These are phyloP conservation scores for Patella caerulea DNA, from an alignment of 2,888 invertebrate species.

Conservation along the genomic window DNA sequence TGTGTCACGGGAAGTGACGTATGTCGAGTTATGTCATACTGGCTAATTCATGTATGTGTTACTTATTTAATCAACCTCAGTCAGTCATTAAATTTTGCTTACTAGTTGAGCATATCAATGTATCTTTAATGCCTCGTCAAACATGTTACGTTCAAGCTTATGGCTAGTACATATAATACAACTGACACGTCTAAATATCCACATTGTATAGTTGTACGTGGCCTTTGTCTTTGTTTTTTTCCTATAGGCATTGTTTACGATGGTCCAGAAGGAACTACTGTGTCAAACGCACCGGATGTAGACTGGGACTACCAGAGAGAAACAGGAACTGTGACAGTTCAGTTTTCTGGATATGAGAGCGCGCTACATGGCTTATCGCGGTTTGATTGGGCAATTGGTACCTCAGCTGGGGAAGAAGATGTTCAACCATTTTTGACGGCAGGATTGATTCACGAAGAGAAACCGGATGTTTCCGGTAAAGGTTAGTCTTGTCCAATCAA, in stretches of 20 bases:
- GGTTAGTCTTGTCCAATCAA: conserved; percentile 22
- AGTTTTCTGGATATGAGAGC: conserved; percentile 50
- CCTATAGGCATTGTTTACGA: conserved; percentile 39
- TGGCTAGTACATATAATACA: no score
- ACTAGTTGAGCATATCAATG: no score
- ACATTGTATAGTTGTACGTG: no score
- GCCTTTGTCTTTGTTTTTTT: no score
- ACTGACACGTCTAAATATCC: no score
- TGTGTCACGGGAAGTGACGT: no score
- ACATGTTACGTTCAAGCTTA: no score
- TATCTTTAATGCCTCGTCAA: no score
- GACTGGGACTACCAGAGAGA: conserved; percentile 48
- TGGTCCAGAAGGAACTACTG: conserved; percentile 33
- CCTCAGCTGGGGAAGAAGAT: conserved; percentile 46
- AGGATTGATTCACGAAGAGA: conserved; percentile 39
- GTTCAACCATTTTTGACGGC: conserved; percentile 43
- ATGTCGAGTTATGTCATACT: no score
- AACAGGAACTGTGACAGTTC: conserved; percentile 42
- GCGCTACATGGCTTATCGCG: conserved; percentile 45
- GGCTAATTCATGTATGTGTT: no score
- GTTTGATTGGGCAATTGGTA: conserved; percentile 55
- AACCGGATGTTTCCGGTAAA: conserved; percentile 33
- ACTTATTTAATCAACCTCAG: no score
- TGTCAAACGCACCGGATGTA: conserved; percentile 24
- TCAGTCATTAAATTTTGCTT: no score